These are phyloP conservation scores for Trichomalopsis sarcophagae DNA, from an alignment of 1,140 invertebrate species.

Conservation along the genomic window DNA sequence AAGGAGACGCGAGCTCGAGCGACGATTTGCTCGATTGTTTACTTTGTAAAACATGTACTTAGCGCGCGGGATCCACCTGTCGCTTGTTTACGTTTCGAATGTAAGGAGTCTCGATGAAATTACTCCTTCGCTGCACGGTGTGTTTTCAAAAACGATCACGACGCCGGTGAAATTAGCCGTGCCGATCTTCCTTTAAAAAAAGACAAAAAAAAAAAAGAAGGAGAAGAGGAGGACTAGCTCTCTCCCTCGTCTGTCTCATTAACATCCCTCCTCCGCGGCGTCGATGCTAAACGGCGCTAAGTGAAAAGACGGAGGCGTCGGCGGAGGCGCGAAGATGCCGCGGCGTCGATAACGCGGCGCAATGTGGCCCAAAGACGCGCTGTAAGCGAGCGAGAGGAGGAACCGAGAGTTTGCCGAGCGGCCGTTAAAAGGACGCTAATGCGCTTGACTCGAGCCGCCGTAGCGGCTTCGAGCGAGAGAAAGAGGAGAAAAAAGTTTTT, in stretches of 20 bases:
- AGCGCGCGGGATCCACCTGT: background rate
- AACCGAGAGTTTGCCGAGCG: conserved; percentile 51
- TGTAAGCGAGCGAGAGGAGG: conserved; percentile 25
- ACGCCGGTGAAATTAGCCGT: conserved; percentile 43
- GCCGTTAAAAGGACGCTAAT: conserved; percentile 58
- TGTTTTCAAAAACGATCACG: background rate
- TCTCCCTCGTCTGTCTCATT: conserved; percentile 35
- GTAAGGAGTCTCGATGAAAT: background rate
- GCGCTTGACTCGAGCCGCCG: conserved; percentile 51
- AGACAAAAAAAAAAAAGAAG: background rate
- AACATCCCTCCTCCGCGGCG: background rate
- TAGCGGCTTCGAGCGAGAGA: background rate
- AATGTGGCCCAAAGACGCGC: background rate
- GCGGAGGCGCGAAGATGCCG: conserved; percentile 45
- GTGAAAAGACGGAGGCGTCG: conserved; percentile 51
- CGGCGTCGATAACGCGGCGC: conserved; percentile 45
- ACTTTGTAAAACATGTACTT: background rate
- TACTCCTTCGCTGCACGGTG: background rate
- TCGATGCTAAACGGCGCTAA: conserved; percentile 53
- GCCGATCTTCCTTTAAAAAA: background rate
- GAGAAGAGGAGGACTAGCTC: no score
- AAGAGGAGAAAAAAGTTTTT: background rate
- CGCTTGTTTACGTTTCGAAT: background rate
- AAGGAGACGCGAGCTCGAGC: background rate
- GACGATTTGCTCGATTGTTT: background rate